phyloP scores from a whole-genome alignment of 2,888 invertebrate species.

The Scaptomyza polygonia region DNA sequence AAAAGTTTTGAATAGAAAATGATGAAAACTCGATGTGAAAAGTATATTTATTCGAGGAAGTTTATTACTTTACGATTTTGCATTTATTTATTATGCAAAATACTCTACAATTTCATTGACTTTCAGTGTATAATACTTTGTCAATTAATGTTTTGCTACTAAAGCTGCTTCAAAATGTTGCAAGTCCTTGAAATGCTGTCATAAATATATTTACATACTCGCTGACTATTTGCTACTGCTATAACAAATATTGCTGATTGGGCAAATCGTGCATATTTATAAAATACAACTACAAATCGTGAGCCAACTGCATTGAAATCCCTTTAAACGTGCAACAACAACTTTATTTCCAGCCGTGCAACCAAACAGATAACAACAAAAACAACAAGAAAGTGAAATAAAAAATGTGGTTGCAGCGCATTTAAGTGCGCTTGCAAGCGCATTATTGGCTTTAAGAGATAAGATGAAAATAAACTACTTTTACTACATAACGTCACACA shows the following conservation, averaged over 20 bases:
- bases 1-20: background rate
- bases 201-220: constrained; percentile 20
- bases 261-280: constrained; percentile 31
- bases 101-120: background rate
- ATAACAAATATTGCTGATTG: constrained; percentile 15
- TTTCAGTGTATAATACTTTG: background rate
- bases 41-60: no score
- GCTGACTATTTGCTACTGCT: no score
- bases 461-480: constrained; percentile 80
- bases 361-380: constrained; percentile 24
- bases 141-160: constrained; percentile 19
- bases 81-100: no score
- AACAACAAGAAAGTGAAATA: constrained; percentile 25
- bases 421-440: constrained; percentile 77
- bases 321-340: constrained; percentile 29
- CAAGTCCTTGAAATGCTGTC: constrained; percentile 15
- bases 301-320: constrained; percentile 35
- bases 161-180: constrained; percentile 12
- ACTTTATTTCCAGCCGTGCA: constrained; percentile 12
- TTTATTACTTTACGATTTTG: no score
- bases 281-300: background rate
- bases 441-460: constrained; percentile 81
- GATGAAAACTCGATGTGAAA: background rate
- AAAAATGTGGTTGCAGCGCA: constrained; percentile 63
- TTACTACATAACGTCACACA: constrained; percentile 52